These are phyloP conservation scores for Phania funesta DNA, from an alignment of 2,888 invertebrate genomes.

Conservation along the genomic window DNA sequence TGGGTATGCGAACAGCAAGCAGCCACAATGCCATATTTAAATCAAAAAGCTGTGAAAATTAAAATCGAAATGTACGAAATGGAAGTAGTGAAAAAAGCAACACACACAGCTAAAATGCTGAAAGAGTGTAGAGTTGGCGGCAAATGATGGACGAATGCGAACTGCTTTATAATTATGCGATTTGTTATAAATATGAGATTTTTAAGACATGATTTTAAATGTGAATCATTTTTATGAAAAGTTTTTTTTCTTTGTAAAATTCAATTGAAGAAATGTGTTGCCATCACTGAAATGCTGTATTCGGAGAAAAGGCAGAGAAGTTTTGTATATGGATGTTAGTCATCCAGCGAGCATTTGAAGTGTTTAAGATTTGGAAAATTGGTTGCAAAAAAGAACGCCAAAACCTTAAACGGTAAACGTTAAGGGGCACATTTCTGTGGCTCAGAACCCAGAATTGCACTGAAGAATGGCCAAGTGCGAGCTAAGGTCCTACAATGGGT, in stretches of 20 bases:
- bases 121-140: conserved; percentile 52
- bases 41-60: conserved; percentile 49
- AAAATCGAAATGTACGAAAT: conserved; percentile 40
- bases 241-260: neutral
- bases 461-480: no score
- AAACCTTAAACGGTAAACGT: no score
- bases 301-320: no score
- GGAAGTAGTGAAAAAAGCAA: neutral
- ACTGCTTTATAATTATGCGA: conserved; percentile 79
- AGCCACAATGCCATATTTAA: conserved; percentile 35
- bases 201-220: conserved; percentile 78
- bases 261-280: conserved; percentile 3
- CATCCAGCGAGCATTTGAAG: no score
- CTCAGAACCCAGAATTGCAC: no score
- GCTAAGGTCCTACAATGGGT: no score
- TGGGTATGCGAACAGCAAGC: conserved; percentile 29
- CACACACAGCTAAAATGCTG: conserved; percentile 10
- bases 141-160: conserved; percentile 69
- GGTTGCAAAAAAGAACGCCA: no score
- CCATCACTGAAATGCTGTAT: neutral
- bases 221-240: conserved; percentile 73
- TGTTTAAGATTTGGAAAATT: no score
- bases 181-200: conserved; percentile 79
- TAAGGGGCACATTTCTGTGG: no score
- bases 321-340: no score